A percentile compares a stretch with the other conserved stretches of the same genome.
phyloP scores from a whole-genome alignment of 2,113 vertebrate species.

The Machaerirhynchus nigripectus region DNA sequence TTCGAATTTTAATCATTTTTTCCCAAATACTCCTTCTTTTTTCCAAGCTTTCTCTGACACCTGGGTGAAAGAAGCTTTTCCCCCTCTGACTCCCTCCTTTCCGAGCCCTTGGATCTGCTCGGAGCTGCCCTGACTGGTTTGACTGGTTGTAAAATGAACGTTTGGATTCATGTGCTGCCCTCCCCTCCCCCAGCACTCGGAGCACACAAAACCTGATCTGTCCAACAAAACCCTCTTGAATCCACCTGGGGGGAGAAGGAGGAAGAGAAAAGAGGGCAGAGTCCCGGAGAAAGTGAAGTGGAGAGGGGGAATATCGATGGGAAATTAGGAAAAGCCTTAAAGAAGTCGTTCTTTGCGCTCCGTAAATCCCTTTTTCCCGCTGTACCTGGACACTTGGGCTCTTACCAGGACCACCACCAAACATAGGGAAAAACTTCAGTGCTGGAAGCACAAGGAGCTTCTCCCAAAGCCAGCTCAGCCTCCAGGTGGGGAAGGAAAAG shows the following conservation, averaged over 20 bases:
- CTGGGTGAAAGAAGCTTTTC: background rate
- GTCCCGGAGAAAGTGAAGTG: background rate
- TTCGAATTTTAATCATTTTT: accelerated
- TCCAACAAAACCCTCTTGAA: conserved; percentile 55
- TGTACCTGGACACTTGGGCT: background rate
- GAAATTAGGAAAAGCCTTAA: background rate
- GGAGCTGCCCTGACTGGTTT: conserved; percentile 93
- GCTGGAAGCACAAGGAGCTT: conserved; percentile 65
- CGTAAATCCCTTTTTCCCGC: background rate
- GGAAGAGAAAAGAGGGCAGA: background rate
- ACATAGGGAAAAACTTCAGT: background rate
- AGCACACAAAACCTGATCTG: conserved; percentile 83
- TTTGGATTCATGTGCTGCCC: conserved; percentile 79
- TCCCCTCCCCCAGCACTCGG: conserved; percentile 61
- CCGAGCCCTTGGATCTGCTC: conserved; percentile 61
- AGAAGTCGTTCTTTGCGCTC: background rate
- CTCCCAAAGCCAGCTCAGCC: conserved; percentile 5
- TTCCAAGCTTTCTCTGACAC: background rate
- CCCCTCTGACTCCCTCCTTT: conserved; percentile 26
- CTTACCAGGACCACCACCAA: conserved; percentile 23
- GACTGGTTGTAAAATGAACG: conserved; percentile 91
- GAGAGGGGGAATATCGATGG: background rate
- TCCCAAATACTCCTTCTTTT: accelerated
- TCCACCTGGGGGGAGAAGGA: conserved; percentile 14
- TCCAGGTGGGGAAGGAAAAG: background rate